Evolutionary conservation across 2,797 vertebrate species (phyloP), one percentile per base, ranked within the genome.

Genomic region (Hypotaenidia philippensis): DNA sequence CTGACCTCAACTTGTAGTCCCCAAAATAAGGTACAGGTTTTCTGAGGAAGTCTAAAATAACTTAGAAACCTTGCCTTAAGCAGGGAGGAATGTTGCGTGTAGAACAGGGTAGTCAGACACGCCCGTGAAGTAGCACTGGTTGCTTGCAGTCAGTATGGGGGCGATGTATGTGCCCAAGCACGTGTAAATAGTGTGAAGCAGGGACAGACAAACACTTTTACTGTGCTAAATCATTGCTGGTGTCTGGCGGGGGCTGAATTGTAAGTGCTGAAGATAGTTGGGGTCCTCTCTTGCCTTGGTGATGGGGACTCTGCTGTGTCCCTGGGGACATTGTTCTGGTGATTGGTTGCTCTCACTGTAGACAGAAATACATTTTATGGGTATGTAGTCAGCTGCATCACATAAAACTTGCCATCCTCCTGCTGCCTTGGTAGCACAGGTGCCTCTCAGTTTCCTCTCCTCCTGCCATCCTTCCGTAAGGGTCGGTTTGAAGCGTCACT

Each of bases 401-500:
- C 23, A 3, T 72, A n/a, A 75, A 86, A 64, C 29, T 64, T 44
- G 52, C 20, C 10, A 22, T 53, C 25, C 14, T 10, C 2, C 0
- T 71, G 44, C 17, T 25, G 10, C 22, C 11, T 26, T 74, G 40
- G 25, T 72, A 74, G 66, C 60, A 18, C 45, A 63, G 34, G 22
- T 95, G n/a, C 22, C 31, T 83, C 41, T 50, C 81, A 4, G 0
- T 89, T 87, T 95, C 36, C 13, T 76, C 65, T 93, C 49, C 75
- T 91, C 44, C 41, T 89, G 1, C 81, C 9, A 11, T 59, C 45
- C 26, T 90, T 90, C 69, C 3, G 3, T 78, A 60, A 75, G 49
- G 59, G 15, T 85, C 25, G 53, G 91, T 91, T 88, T 72, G 18
- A 76, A 74, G 34, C 81, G 34, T 50, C n/a, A 32, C 66, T 91